A percentile compares a stretch with the other conserved stretches of the same genome.
These are phyloP conservation scores for Xanthorhoe spadicearia DNA, from an alignment of 2,888 invertebrate species.

Conservation along the genomic window DNA sequence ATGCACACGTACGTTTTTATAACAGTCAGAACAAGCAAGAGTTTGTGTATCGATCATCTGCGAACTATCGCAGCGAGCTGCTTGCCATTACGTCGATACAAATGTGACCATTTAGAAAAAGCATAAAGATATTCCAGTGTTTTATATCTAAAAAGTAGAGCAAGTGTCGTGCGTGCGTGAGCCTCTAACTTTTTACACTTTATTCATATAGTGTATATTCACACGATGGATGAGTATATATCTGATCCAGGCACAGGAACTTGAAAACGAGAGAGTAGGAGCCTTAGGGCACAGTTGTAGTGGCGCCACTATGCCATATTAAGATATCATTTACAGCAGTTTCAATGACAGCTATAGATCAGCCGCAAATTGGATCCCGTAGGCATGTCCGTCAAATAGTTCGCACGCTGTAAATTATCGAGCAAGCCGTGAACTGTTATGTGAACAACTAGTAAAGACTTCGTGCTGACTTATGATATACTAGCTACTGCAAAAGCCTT, in stretches of 20 bases:
- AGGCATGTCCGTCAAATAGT: slow-evolving; percentile 58
- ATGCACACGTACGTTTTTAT: too few relatives aligned
- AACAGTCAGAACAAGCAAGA: too few relatives aligned
- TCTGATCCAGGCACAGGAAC: not conserved
- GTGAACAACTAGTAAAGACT: slow-evolving; percentile 36
- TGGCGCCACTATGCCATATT: slow-evolving; percentile 26
- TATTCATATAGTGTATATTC: too few relatives aligned
- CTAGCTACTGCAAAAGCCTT: not conserved
- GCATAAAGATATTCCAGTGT: too few relatives aligned
- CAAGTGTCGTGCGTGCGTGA: too few relatives aligned
- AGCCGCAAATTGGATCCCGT: slow-evolving; percentile 56
- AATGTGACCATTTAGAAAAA: too few relatives aligned
- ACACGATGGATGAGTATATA: too few relatives aligned
- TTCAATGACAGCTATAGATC: slow-evolving; percentile 49
- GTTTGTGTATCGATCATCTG: too few relatives aligned
- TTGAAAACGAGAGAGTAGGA: slow-evolving; percentile 1
- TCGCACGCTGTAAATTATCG: slow-evolving; percentile 54
- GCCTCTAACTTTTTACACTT: too few relatives aligned
- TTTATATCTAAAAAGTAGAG: too few relatives aligned
- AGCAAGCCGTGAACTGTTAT: slow-evolving; percentile 48
- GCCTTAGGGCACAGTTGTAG: slow-evolving; percentile 22
- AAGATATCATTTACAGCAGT: slow-evolving; percentile 28
- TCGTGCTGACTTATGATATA: slow-evolving; percentile 23
- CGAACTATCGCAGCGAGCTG: too few relatives aligned
- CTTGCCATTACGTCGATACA: too few relatives aligned